Evolutionary conservation across 2,797 vertebrate genomes (phyloP).

Genomic region (Botia almorhae): DNA sequence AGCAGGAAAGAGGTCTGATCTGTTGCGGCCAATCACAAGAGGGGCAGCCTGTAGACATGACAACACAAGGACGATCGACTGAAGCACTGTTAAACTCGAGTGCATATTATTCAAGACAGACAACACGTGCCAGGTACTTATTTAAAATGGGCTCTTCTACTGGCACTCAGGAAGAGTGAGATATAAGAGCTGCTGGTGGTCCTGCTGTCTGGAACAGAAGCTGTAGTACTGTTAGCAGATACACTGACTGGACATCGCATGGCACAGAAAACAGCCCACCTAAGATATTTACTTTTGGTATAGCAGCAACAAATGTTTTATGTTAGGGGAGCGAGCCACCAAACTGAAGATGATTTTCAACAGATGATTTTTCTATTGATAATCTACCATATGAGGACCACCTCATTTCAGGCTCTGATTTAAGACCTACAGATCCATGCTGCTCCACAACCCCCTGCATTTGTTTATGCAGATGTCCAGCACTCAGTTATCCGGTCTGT

Average conservation of each 20-base stretch:
- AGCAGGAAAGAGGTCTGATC: not conserved
- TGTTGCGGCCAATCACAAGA: not conserved
- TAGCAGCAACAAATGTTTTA: not conserved
- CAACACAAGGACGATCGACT: conserved; percentile 11
- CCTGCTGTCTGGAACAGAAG: conserved; percentile 12
- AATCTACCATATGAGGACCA: no score
- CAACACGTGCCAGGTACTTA: conserved; percentile 1
- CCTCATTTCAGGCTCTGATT: no score
- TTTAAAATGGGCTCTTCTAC: conserved; percentile 33
- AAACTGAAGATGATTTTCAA: not conserved
- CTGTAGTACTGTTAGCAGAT: not conserved
- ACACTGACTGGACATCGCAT: not conserved
- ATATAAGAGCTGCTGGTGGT: conserved; percentile 31
- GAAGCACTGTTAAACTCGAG: conserved; percentile 36
- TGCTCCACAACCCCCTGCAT: no score
- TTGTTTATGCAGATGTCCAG: no score
- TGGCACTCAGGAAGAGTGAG: conserved; percentile 25
- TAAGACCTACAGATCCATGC: no score
- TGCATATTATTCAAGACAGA: conserved; percentile 23
- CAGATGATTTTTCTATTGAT: no score
- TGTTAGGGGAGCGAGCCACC: not conserved
- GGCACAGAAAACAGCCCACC: not conserved
- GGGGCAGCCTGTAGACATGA: not conserved
- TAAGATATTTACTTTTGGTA: no score
- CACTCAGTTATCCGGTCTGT: no score